phyloP scores from a whole-genome alignment of 2,113 vertebrate genomes.

The Pygoscelis adeliae region DNA sequence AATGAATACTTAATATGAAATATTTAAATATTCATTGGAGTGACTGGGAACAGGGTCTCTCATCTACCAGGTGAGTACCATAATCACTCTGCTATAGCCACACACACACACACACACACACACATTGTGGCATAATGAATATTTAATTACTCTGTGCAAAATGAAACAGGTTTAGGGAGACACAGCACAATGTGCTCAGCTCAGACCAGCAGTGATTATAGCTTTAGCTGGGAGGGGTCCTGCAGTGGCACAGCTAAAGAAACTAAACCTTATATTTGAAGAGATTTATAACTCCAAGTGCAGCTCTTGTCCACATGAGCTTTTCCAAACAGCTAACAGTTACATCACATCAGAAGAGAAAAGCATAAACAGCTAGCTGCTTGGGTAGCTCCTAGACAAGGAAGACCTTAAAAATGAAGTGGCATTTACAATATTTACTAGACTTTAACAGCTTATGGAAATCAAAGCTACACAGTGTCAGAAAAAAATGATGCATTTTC shows the following conservation, averaged over 20 bases:
- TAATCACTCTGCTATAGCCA: neutral
- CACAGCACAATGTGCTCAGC: neutral
- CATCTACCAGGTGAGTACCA: constrained; percentile 34
- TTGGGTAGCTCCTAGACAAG: neutral
- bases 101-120: neutral
- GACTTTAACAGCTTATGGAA: neutral
- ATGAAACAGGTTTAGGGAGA: neutral
- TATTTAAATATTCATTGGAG: constrained; percentile 53
- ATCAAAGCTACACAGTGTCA: neutral
- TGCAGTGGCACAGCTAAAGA: neutral
- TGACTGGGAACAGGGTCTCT: constrained; percentile 4
- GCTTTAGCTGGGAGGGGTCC: neutral
- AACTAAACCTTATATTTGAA: neutral
- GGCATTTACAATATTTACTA: neutral
- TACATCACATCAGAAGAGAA: neutral
- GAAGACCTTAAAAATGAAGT: neutral
- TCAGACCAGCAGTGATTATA: neutral
- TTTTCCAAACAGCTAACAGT: neutral
- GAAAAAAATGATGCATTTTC: neutral
- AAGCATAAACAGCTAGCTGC: neutral
- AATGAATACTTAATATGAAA: constrained; percentile 47
- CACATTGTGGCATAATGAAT: neutral
- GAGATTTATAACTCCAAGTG: neutral
- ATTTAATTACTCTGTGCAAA: constrained; percentile 22
- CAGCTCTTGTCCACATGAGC: neutral